Evolutionary conservation across 2,888 invertebrate species (phyloP), one percentile per base, ranked within the genome.

Genomic region (Zootermopsis nevadensis): DNA sequence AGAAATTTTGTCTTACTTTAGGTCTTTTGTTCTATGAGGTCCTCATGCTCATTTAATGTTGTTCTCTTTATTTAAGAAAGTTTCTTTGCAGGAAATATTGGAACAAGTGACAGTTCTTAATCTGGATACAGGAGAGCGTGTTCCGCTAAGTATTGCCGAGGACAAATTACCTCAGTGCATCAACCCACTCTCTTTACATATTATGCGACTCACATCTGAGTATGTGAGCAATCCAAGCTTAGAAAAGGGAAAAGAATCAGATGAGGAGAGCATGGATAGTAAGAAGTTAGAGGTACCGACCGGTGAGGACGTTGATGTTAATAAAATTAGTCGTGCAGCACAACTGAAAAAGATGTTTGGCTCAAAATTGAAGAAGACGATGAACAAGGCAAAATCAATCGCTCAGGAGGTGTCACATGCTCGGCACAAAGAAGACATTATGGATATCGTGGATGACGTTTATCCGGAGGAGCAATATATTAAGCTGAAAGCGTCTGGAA

Each of bases 121-220:
- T 86, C 88, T 92, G 85, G 92, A 92, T 87, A 92, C 92, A 87
- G 97, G 98, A 3, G 98, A 98, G 90, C 93, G 96, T 86, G 95
- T 98, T 87, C 98, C 98, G n/a, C 91, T 99, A 84, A 98, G 97
- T 88, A 95, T 96, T 87, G 98, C 98, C 1, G 98, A 98, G 89
- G 98, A 98, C 89, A 97, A 97, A 90, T 90, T 97, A 86, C 97
- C 97, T 0, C 95, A 95, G 88, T 96, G 97, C 89, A 95, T 97
- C 88, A 98, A 99, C 91, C 99, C 98, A 6, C 92, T 99, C 84
- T 97, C 97, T 31, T 91, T 98, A 86, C 98, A 99, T 90, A 98
- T 99, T 88, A 97, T 98, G 94, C 92, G 97, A 84, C 91, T 97
- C 83, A 97, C 97, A 0, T 96, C 97, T 0, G 97, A 98, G 90